Evolutionary conservation across 2,888 invertebrate species (phyloP), one percentile per base, ranked within the genome.

Genomic region (Pimpla rufipes): DNA sequence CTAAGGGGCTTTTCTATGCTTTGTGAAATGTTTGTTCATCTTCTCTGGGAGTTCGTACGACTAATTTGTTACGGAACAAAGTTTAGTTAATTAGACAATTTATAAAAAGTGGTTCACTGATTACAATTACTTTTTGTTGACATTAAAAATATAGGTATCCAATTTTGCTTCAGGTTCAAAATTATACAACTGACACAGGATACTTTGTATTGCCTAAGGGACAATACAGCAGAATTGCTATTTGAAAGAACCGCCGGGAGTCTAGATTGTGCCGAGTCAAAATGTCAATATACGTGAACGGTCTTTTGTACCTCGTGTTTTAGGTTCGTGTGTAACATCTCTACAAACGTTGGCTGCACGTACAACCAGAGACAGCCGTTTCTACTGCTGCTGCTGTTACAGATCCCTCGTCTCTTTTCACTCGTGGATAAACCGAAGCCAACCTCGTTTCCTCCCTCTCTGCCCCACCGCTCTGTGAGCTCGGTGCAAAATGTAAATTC

Each of bases 401-500:
- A 52, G 11, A 21, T n/a, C 73, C 40, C 13, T 59, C 47, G 16
- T 70, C 59, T 70, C 57, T 47, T 40, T 70, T 45, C 73, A 35
- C 29, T 59, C 59, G 45, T 35, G 35, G 59, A 73, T 59, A 59
- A 45, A 73, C 45, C 62, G 8, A 16, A 40, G 37, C 57, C 29
- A 47, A n/a, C 42, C 73, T 13, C 55, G 47, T 29, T 66, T 66
- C 68, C 55, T 52, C 37, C 47, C 59, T 78, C 62, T 74, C 64
- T 16, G 16, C 47, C 71, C 21, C 23, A 8, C 35, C 71, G n/a
- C 67, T 67, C 68, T 75, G 79, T 74, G 42, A 74, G 79, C 80
- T 74, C 76, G 64, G 75, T 71, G 77, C 35, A 84, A 84, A 85
- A 86, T 86, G 85, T 85, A 87, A 87, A 87, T 84, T 86, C 83